These are phyloP conservation scores for Urocolius indicus DNA, from an alignment of 2,113 vertebrate species.

Conservation along the genomic window DNA sequence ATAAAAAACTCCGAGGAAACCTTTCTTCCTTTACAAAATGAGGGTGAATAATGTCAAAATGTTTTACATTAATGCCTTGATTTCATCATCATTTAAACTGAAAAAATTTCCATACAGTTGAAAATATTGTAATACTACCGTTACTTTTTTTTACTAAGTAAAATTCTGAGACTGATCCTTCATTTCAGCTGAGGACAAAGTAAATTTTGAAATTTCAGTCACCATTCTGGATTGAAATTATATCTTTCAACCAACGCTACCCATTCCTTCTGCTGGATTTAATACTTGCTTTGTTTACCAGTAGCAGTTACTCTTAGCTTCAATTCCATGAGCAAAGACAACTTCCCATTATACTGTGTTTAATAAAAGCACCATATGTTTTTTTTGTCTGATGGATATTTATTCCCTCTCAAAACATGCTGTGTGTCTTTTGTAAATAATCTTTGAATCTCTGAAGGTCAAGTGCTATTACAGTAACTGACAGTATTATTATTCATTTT, in stretches of 20 bases:
- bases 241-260: neutral
- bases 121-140: neutral
- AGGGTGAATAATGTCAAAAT: neutral
- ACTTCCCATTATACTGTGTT: neutral
- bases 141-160: neutral
- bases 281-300: neutral
- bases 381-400: neutral
- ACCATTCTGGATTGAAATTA: neutral
- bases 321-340: neutral
- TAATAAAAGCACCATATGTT: neutral
- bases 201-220: neutral
- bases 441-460: neutral
- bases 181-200: neutral
- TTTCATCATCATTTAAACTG: neutral
- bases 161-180: neutral
- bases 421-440: neutral
- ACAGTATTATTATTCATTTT: neutral
- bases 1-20: neutral
- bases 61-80: neutral
- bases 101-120: neutral
- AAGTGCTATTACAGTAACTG: neutral
- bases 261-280: neutral
- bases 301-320: neutral
- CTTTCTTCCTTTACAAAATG: neutral
- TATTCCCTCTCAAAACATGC: neutral